Base-by-base conservation (phyloP, 2,113 vertebrate genomes). In the Struthidea cinerea region DNA sequence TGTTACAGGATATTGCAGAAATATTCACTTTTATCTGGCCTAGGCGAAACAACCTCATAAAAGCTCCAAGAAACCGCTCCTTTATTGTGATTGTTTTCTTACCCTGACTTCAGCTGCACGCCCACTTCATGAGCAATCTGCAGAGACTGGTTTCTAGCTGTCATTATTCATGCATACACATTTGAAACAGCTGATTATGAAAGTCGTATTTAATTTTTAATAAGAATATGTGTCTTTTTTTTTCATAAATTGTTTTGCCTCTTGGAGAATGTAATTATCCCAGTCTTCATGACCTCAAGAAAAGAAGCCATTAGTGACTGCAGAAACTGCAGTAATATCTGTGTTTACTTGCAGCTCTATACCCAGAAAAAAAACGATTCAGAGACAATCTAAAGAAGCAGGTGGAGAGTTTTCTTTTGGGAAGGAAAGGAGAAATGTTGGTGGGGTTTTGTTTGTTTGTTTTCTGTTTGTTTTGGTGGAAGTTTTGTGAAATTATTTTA, bases 151-250 rank as follows among this genome's bases (percentile, higher is more conserved):
- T 93, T 96, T 97, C 71, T 91, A 53, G 44, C n/a, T 87, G 77
- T 84, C 89, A 68, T 86, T 92, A 76, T 85, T 93, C 82, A 77
- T 32, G 5, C 52, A 23, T 92, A 83, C 49, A 18, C 91, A 79
- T 93, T 96, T 94, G 76, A 71, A 75, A 67, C 59, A 77, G 50
- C 59, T 92, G 89, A 95, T 96, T 94, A 46, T 83, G 71, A 68
- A 96, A 90, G 46, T 88, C 75, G 14, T 86, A 10, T 91, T 97
- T 95, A 93, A 96, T 97, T 94, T 97, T 96, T 94, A 94, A 94
- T 96, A 85, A 57, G 68, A 69, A 65, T 87, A 78, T 56, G 35
- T 87, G 46, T 61, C 30, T 5, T 60, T 91, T 80, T 75, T 85
- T 60, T 76, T 30, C 35, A 26, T 67, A 90, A 80, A 85, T 80